Percentiles rank a stretch among this genome's conserved stretches.
phyloP scores from a whole-genome alignment of 2,888 invertebrate genomes.

The Globia sparganii region DNA sequence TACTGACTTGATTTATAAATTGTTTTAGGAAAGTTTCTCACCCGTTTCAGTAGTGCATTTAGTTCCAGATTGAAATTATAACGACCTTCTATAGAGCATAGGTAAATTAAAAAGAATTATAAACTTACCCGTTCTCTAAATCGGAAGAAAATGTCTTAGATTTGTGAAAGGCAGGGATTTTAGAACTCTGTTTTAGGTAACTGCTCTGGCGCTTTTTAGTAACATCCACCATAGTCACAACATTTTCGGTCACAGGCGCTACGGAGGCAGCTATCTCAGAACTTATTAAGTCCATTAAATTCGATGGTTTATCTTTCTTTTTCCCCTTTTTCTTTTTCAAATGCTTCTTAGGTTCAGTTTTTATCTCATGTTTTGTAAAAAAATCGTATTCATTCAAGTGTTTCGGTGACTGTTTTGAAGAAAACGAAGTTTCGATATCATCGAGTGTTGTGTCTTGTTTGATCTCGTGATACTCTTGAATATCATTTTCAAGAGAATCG shows the following conservation, averaged over 20 bases:
- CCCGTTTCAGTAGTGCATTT: background rate
- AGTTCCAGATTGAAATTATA: background rate
- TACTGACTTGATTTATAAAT: background rate
- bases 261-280: constrained; percentile 76
- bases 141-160: constrained; percentile 64
- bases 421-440: constrained; percentile 66
- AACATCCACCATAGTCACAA: constrained; percentile 71
- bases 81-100: background rate
- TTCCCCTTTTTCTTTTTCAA: constrained; percentile 77
- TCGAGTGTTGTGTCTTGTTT: constrained; percentile 68
- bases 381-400: constrained; percentile 78
- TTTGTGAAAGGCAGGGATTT: constrained; percentile 62
- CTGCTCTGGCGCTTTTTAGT: constrained; percentile 65
- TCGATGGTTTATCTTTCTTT: constrained; percentile 72
- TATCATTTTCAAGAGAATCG: constrained; percentile 73
- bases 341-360: constrained; percentile 65
- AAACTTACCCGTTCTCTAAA: constrained; percentile 78
- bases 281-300: constrained; percentile 82
- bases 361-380: constrained; percentile 78
- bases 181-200: constrained; percentile 69
- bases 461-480: constrained; percentile 85
- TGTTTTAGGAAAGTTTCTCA: background rate
- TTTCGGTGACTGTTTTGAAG: constrained; percentile 65
- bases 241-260: constrained; percentile 75
- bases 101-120: background rate